Base-by-base conservation (phyloP, 2,113 vertebrate species). In the Labeo rohita region DNA sequence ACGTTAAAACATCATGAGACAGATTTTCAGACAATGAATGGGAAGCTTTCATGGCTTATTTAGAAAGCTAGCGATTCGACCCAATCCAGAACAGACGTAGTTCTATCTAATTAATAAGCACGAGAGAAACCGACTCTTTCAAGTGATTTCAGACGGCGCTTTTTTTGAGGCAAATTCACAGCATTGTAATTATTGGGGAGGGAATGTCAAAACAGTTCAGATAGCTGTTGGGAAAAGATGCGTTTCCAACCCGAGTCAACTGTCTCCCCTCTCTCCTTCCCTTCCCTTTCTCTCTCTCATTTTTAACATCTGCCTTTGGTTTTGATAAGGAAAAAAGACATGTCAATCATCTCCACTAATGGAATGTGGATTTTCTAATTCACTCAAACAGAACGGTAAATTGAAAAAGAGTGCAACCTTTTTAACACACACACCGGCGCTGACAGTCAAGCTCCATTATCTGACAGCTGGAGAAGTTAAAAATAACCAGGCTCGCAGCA, bases 381-480 rank as follows among this genome's bases (percentile, higher is more conserved):
- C 91, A 86, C 89, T 93, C 92, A 93, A 94, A 95, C 91, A 89
- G 91, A 93, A 91, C 89, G 72, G 88, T 87, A 92, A 93, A 94
- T 93, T 92, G 93, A 93, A 95, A 86, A 94, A 92, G 92, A 93
- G 93, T 92, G 92, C 92, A 94, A 94, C 93, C 93, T 93, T 93
- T 89, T 93, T 94, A 92, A 94, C 93, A 92, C 90, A 86, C 91
- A 92, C 93, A 91, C 89, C 87, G 84, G 86, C 66, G 86, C 92
- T 94, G 94, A 95, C 94, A 95, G 94, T 92, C 92, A 92, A 92
- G 92, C 93, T 90, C 91, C 92, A 92, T 94, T 94, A 94, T 93
- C 93, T 95, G 95, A 94, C 95, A 95, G 94, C 94, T 92, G 93
- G 91, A 93, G 92, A 94, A 94, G 93, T 95, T 95, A 95, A 95